Conservation (phyloP, 2,113 vertebrate genomes). For the Mesocricetus auratus region DNA sequence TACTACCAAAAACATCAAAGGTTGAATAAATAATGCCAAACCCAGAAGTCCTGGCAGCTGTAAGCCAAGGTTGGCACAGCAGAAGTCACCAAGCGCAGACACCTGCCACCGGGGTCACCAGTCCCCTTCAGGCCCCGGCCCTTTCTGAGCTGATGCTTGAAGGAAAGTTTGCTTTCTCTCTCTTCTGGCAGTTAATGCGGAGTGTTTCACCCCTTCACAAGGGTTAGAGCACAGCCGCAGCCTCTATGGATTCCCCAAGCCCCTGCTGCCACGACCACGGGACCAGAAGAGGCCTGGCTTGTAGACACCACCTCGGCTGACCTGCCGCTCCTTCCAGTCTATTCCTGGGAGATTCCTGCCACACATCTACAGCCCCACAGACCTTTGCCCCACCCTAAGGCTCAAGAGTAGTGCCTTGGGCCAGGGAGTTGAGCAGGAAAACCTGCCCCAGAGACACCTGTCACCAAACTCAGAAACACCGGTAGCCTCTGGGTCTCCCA, state of each 20-base stretch:
- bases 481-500: neutral
- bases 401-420: neutral
- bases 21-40: slow-evolving; percentile 92
- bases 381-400: rapidly evolving
- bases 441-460: neutral
- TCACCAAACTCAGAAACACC: neutral
- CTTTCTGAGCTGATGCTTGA: slow-evolving; percentile 86
- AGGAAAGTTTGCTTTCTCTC: slow-evolving; percentile 53
- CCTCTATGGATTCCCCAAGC: neutral
- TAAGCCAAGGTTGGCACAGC: slow-evolving; percentile 87
- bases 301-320: rapidly evolving
- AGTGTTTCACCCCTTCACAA: neutral
- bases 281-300: neutral
- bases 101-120: slow-evolving; percentile 90
- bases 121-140: slow-evolving; percentile 84
- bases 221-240: neutral
- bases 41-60: slow-evolving; percentile 86
- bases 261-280: neutral
- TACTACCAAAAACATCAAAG: slow-evolving; percentile 88
- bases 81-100: slow-evolving; percentile 86
- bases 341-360: neutral
- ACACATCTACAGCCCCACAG: neutral
- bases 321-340: neutral
- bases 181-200: neutral
- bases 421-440: neutral